Percentiles rank a stretch among this genome's conserved stretches.
phyloP scores from a whole-genome alignment of 2,113 vertebrate species.

The Etheostoma spectabile region DNA sequence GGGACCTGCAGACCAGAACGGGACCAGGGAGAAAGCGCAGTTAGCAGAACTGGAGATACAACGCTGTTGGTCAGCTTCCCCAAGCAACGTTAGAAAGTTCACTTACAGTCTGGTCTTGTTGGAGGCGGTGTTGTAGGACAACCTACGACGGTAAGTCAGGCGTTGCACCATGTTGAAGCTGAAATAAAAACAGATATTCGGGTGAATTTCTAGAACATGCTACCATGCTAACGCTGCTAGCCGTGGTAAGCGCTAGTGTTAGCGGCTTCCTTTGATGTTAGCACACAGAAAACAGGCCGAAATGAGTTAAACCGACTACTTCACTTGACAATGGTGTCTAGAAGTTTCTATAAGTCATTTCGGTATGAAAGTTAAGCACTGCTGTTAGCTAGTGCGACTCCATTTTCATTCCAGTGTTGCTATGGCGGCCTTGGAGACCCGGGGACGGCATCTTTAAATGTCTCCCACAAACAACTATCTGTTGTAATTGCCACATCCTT shows the following conservation, averaged over 20 bases:
- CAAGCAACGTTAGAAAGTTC: background rate
- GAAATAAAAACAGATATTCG: background rate
- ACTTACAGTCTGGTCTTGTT: constrained; percentile 99
- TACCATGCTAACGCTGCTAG: constrained; percentile 12
- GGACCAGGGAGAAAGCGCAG: no score
- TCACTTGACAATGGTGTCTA: accelerated
- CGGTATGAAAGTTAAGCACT: no score
- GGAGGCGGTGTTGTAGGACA: constrained; percentile 99
- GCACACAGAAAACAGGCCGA: accelerated
- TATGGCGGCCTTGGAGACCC: constrained; percentile 15
- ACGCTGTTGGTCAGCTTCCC: background rate
- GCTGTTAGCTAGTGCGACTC: no score
- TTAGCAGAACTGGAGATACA: accelerated
- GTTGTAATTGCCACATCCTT: background rate
- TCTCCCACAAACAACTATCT: accelerated
- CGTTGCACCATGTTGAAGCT: constrained; percentile 94
- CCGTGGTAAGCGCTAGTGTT: background rate
- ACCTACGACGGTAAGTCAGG: constrained; percentile 97
- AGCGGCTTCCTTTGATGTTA: accelerated
- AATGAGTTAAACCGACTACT: accelerated
- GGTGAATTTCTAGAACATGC: background rate
- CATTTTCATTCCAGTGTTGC: accelerated
- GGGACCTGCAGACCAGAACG: constrained; percentile 84
- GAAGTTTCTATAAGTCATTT: accelerated
- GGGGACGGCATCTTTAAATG: background rate